Base-by-base conservation (phyloP, 2,797 vertebrate genomes). In the Coregonus sp. region DNA sequence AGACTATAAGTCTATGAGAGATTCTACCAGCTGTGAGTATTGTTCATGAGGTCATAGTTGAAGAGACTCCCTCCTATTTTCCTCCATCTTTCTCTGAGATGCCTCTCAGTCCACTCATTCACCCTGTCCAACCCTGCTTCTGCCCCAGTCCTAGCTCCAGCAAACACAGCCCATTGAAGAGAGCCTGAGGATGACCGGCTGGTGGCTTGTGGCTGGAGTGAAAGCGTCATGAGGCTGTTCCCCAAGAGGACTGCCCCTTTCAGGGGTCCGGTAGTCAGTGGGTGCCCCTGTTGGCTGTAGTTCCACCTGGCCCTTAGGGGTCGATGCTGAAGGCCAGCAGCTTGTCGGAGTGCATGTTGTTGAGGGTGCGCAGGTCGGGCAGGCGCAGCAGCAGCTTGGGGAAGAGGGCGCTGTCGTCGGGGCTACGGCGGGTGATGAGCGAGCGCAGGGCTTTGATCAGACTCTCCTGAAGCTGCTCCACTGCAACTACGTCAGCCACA, bases 271-370 rank as follows among this genome's bases (percentile, higher is more conserved):
- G 51, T 29, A 56, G 47, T 72, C 77, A 20, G 70, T 59, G 80
- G 81, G 14, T 25, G 74, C 81, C 77, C 76, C 74, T 35, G 73
- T 67, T 74, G 71, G 79, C 52, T 73, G 54, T 47, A 35, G 4
- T 56, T 25, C 33, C 37, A 72, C 31, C 40, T 18, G 54, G 59
- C 2, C 52, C 73, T 94, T 86, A 95, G 3, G 94, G 93, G 84
- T 95, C 92, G 37, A 95, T 93, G 75, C 93, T 94, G 86, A 94
- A 95, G 47, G 94, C 94, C 78, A 95, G 79, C 20, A 95, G 94
- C 80, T 95, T 95, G 80, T 95, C 94, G 0, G 94, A 95, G 90
- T 95, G 95, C 54, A 93, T 90, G 87, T 93, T 94, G 89, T 95
- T 95, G 59, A 95, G 90, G 14, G 94, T 95, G 73, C 94, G 90